Evolutionary conservation across 2,888 invertebrate genomes (phyloP), one percentile per base, ranked within the genome.

Genomic region (Sceliomorpha sp.): DNA sequence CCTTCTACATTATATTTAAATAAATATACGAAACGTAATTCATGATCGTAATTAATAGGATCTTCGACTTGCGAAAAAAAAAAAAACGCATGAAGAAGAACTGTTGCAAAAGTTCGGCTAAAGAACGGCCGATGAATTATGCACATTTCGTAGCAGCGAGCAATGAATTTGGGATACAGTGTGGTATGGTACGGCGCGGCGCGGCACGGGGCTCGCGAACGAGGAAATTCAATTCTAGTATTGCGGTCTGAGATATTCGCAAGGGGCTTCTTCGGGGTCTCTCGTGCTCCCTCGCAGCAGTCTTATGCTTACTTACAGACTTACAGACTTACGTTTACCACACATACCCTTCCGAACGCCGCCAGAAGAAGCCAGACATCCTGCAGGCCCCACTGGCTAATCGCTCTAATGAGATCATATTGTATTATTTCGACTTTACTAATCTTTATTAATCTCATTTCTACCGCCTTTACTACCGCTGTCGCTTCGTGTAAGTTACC

Each of bases 401-500:
- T 86, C 86, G 85, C 75, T 80, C 82, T 86, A 86, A 86, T 80
- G 83, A 86, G 86, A 86, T 86, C 85, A 86, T 84, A 82, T 84
- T 85, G 78, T 84, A 85, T 86, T 86, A 86, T 86, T 85, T 78
- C 83, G 77, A 83, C 84, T 84, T 81, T 80, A 76, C 82, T 85
- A 84, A 85, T 86, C 86, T 84, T 84, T 83, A 85, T 85, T 86
- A 86, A 86, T 86, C 85, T 81, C 78, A 78, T 86, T 86, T 86
- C 80, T 73, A 72, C 73, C 62, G 76, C 70, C 74, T 75, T 73
- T 29, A 51, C 42, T 59, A 42, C 45, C 48, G 45, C 66, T 48
- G 62, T 24, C 48, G 51, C 40, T 68, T 56, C 50, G 50, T 45
- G 14, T 20, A 15, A 12, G n/a, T 17, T 34, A 20, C 10, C 31